These are phyloP conservation scores for Platygyra sinensis DNA, from an alignment of 64 coral and sea anemone species.

Conservation along the genomic window DNA sequence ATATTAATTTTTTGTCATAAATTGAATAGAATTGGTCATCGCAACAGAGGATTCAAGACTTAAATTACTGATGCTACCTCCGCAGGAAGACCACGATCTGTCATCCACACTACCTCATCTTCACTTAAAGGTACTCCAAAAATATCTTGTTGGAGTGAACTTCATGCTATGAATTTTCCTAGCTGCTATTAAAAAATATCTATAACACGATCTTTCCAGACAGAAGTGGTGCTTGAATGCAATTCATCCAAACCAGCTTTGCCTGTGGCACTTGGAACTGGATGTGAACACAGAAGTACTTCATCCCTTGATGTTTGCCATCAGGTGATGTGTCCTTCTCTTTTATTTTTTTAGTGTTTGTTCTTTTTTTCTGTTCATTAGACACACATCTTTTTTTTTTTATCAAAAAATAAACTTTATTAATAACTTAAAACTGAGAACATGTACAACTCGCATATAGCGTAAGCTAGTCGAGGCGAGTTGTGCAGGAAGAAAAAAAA, in stretches of 20 bases:
- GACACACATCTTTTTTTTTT: too few relatives aligned
- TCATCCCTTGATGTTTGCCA: constrained; percentile 5
- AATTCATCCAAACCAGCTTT: background rate
- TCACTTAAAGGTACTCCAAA: constrained; percentile 57
- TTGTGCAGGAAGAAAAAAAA: too few relatives aligned
- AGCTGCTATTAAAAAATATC: too few relatives aligned
- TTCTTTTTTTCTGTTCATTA: background rate
- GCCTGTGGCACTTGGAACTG: constrained; percentile 29
- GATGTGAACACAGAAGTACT: constrained; percentile 12
- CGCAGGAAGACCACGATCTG: background rate
- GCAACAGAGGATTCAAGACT: constrained; percentile 59
- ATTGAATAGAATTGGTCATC: constrained; percentile 48
- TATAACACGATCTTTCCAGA: background rate
- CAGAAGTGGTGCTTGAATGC: background rate
- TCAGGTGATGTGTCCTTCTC: constrained; percentile 26
- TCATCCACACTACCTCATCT: constrained; percentile 62
- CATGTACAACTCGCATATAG: too few relatives aligned
- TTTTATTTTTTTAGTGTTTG: constrained; percentile 18
- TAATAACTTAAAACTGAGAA: too few relatives aligned
- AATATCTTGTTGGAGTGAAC: background rate
- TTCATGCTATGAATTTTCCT: background rate
- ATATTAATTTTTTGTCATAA: background rate
- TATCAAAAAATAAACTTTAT: too few relatives aligned
- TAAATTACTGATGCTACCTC: constrained; percentile 58
- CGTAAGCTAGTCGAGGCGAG: too few relatives aligned